These are phyloP conservation scores for Melanotaenia pygmaea DNA, from an alignment of 2,797 vertebrate species.

Conservation along the genomic window DNA sequence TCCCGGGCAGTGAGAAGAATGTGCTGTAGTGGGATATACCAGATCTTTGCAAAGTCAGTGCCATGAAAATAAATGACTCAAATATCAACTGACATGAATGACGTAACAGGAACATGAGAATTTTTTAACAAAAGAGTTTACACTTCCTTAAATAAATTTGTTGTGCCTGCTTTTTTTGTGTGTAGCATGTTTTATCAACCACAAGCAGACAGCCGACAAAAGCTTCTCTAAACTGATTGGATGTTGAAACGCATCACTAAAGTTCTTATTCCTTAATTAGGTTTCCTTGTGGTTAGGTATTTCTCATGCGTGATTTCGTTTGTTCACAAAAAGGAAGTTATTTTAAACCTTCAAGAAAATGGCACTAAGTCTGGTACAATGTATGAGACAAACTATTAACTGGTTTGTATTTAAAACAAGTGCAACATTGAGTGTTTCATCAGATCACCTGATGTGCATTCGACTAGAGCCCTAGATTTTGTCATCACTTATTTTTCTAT, in stretches of 20 bases:
- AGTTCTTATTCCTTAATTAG: neutral
- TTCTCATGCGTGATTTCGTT: neutral
- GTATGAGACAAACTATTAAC: neutral
- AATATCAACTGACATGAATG: neutral
- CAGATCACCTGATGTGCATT: neutral
- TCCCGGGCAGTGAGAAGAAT: slow-evolving; percentile 5
- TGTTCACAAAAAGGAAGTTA: neutral
- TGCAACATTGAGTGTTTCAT: neutral
- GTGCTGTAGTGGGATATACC: slow-evolving; percentile 9
- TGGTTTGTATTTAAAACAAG: slow-evolving; percentile 3
- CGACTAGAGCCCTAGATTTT: neutral
- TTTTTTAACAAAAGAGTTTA: neutral
- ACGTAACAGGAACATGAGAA: neutral
- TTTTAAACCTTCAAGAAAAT: no score
- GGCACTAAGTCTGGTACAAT: neutral
- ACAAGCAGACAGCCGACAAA: neutral
- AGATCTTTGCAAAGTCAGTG: slow-evolving; percentile 13
- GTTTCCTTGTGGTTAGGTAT: neutral
- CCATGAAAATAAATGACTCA: neutral
- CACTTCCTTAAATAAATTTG: neutral
- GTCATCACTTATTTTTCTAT: neutral
- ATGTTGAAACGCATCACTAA: neutral
- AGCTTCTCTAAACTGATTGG: neutral
- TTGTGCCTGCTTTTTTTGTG: slow-evolving; percentile 3
- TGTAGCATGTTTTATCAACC: slow-evolving; percentile 6